Base-by-base conservation (phyloP, 2,113 vertebrate genomes). In the Apodemus sylvaticus region DNA sequence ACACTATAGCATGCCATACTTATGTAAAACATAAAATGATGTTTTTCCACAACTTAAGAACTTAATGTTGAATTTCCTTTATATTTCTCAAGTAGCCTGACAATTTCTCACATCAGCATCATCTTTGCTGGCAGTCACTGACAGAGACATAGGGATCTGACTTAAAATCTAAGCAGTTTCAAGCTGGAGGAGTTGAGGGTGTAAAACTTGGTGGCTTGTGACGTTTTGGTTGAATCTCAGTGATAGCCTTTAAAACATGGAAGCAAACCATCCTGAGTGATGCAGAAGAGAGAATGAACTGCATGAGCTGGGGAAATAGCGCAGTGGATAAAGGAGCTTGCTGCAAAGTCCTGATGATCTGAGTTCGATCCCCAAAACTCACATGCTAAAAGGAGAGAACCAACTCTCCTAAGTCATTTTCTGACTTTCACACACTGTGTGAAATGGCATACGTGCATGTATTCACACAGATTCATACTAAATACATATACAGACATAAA, bases 141-240 rank as follows among this genome's bases (percentile, higher is more conserved):
- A 68, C 26, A 73, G 16, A 82, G 81, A 48, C 31, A 71, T n/a
- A 48, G 12, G 20, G 20, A 51, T 70, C 53, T 31, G 7, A 45
- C 39, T 88, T 77, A 86, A 95, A 92, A 95, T 71, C 26, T 87
- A 92, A 97, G 82, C 24, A 51, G 42, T 91, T 83, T 68, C 71
- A 92, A 95, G 39, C n/a, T 5, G 20, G 76, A 86, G 85, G 89
- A 60, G 11, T 87, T 90, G 48, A 78, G 34, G 85, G 36, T 53
- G 31, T 51, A 86, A 95, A 96, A 83, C 51, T 1, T 68, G 64
- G 8, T 78, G 6, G 55, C 81, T 89, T 89, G 82, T 74, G 20
- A 34, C 9, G 3, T 74, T 95, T 79, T 85, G 19, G 89, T 89
- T 68, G 79, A 96, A 96, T 60, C 89, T 93, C 53, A 24, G 39